Base-by-base conservation (phyloP, 2,888 invertebrate species). In the Drosophila subquinaria region DNA sequence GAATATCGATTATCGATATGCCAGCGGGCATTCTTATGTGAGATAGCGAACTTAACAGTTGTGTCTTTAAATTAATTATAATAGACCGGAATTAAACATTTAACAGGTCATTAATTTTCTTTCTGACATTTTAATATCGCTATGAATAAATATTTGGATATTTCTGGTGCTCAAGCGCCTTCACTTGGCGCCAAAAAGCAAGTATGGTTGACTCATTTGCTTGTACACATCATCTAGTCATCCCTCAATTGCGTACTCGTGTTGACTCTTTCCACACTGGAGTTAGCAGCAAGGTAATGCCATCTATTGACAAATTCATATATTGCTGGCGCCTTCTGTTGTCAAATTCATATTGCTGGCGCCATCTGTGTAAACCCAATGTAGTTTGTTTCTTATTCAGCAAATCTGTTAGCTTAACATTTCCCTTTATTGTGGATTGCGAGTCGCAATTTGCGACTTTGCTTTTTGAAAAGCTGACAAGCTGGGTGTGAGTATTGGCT, bases 361-460 rank as follows among this genome's bases (percentile, higher is more conserved):
- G 42, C 33, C 63, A 56, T 56, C 63, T 64, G 3, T 40, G 17
- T 11, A n/a, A 27, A 11, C 10, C 0, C 4, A n/a, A 4, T 6
- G 17, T 1, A 23, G n/a, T 3, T 43, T 30, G 35, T 4, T 23
- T n/a, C 8, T 1, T 17, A 64, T 56, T 64, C 63, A 64, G 63
- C 63, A 50, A 56, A 42, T 17, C 13, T 45, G 45, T 53, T 45
- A 38, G 10, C 10, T 40, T 64, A 56, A 64, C 63, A 64, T 56
- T 50, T 53, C 45, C 62, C 23, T 45, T 20, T 40, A 15, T 15
- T n/a, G 13, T 2, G n/a, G n/a, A 13, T 6, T 13, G 13, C n/a
- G 27, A 27, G n/a, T n/a, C n/a, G n/a, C n/a, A n/a, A n/a, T n/a
- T n/a, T n/a, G n/a, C n/a, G 27, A 27, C 27, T 38, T 13, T 13